These are phyloP conservation scores for Calameuta pallipes DNA, from an alignment of 2,888 invertebrate genomes.

Conservation along the genomic window DNA sequence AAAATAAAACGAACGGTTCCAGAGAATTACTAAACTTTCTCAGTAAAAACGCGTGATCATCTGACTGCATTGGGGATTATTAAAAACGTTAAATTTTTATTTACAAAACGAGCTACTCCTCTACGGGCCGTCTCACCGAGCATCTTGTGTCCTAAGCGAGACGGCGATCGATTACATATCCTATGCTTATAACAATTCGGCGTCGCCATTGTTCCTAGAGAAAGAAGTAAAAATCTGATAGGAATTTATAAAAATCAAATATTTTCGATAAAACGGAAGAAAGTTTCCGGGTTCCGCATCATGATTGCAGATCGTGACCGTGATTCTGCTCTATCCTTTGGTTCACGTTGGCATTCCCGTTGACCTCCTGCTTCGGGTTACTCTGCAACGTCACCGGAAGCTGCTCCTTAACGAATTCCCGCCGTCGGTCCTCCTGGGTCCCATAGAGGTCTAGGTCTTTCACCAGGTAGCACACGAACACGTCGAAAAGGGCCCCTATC, in stretches of 20 bases:
- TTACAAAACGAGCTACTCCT: conserved; percentile 32
- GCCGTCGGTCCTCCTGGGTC: conserved; percentile 53
- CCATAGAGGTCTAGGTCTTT: conserved; percentile 73
- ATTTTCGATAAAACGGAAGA: not conserved
- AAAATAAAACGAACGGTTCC: not conserved
- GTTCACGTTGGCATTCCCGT: conserved; percentile 33
- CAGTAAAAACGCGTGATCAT: not conserved
- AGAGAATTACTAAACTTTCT: conserved; percentile 10
- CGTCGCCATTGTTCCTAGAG: not conserved
- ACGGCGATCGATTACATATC: not conserved
- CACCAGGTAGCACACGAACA: conserved; percentile 72
- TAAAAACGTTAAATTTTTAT: conserved; percentile 41
- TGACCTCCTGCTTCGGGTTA: conserved; percentile 28
- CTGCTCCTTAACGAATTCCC: conserved; percentile 47
- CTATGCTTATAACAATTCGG: not conserved
- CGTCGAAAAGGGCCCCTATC: conserved; percentile 72
- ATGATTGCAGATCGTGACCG: not conserved
- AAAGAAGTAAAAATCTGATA: not conserved
- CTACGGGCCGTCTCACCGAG: not conserved
- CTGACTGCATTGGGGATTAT: conserved; percentile 16
- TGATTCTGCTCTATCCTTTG: conserved; percentile 28
- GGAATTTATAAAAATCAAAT: not conserved
- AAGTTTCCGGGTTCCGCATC: not conserved
- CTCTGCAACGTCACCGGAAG: conserved; percentile 3
- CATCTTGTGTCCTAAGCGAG: not conserved